Evolutionary conservation across 2,113 vertebrate genomes (phyloP).

Genomic region (Vireo altiloquus): DNA sequence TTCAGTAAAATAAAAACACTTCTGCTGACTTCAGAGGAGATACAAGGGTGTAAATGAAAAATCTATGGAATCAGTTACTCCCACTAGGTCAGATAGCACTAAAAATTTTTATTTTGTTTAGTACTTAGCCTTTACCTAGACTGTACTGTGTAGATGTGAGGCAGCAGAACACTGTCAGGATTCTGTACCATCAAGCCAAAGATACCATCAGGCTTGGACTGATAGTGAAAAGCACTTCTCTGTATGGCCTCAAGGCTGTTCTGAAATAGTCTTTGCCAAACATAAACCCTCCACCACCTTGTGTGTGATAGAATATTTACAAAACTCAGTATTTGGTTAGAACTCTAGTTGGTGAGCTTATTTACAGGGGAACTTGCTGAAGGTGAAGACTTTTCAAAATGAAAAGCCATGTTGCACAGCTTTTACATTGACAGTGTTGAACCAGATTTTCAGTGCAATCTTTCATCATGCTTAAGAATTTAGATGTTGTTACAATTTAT

Average conservation of each 20-base stretch:
- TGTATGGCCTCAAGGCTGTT: neutral
- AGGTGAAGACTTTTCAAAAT: neutral
- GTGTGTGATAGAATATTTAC: neutral
- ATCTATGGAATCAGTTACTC: neutral
- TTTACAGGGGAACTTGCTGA: neutral
- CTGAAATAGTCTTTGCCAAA: neutral
- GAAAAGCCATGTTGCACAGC: neutral
- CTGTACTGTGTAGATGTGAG: neutral
- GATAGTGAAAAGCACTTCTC: neutral
- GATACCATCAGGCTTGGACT: neutral
- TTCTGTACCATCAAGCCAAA: neutral
- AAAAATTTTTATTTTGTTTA: neutral
- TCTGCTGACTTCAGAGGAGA: neutral
- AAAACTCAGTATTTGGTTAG: neutral
- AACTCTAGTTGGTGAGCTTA: neutral
- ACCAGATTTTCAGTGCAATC: conserved; percentile 33
- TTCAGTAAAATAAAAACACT: neutral
- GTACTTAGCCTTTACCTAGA: neutral
- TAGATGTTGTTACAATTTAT: neutral
- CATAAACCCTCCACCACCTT: neutral
- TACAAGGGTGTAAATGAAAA: neutral
- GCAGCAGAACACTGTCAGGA: neutral
- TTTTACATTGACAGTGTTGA: conserved; percentile 8
- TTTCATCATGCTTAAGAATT: neutral
- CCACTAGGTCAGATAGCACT: neutral